Percentiles rank a stretch among this genome's conserved stretches.
phyloP scores from a whole-genome alignment of 2,113 vertebrate genomes.

The Periophthalmodon schlosseri region DNA sequence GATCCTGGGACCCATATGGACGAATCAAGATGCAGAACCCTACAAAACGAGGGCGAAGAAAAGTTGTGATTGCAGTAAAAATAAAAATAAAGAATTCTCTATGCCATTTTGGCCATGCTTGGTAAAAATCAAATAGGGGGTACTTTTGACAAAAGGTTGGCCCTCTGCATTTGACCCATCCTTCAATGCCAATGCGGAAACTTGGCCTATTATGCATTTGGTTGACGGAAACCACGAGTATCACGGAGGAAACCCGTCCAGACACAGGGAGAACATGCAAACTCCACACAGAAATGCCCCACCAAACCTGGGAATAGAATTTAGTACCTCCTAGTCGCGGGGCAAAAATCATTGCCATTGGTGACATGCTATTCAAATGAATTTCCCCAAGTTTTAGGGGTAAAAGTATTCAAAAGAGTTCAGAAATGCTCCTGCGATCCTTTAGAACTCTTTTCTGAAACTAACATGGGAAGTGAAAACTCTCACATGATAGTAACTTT shows the following conservation, averaged over 20 bases:
- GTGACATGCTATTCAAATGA: not conserved
- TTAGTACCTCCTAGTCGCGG: too few relatives aligned
- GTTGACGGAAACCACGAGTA: too few relatives aligned
- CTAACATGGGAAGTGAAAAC: not conserved
- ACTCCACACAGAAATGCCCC: too few relatives aligned
- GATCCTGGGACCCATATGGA: slow-evolving; percentile 39
- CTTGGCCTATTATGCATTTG: too few relatives aligned
- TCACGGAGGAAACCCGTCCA: too few relatives aligned
- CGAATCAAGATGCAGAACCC: slow-evolving; percentile 21
- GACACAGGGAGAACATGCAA: too few relatives aligned
- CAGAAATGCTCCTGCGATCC: not conserved
- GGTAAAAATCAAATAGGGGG: not conserved
- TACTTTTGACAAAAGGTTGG: not conserved
- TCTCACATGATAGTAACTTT: not conserved
- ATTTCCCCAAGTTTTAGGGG: not conserved
- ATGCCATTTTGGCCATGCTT: not conserved
- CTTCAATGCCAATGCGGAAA: too few relatives aligned
- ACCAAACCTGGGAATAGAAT: too few relatives aligned
- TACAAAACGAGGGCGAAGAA: slow-evolving; percentile 4
- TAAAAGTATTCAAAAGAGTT: not conserved
- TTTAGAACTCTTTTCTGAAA: not conserved
- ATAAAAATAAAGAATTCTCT: not conserved
- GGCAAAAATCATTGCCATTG: not conserved
- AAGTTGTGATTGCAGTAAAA: slow-evolving; percentile 20
- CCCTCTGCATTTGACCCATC: too few relatives aligned